Evolutionary conservation across 2,888 invertebrate species (phyloP).

Genomic region (Epirrhoe tristata): DNA sequence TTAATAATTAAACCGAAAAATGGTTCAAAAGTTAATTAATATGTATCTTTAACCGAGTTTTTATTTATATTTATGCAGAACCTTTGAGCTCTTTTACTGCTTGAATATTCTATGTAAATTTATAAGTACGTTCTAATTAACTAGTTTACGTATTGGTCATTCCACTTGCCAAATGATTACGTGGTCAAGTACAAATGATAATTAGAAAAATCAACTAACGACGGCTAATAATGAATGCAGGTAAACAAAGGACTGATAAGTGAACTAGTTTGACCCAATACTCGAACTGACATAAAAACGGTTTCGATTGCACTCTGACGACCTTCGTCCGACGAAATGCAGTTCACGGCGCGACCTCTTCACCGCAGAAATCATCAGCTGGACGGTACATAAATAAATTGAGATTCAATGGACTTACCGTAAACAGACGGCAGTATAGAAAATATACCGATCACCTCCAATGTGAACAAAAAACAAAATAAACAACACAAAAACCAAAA

Average conservation of each 20-base stretch:
- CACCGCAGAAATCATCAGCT: conserved; percentile 72
- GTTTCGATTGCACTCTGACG: conserved; percentile 61
- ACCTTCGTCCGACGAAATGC: conserved; percentile 74
- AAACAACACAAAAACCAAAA: conserved; percentile 79
- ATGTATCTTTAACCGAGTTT: neutral
- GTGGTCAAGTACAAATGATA: conserved; percentile 30
- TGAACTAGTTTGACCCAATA: conserved; percentile 53
- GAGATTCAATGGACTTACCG: conserved; percentile 78
- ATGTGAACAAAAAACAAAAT: conserved; percentile 72
- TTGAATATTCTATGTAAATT: conserved; percentile 9
- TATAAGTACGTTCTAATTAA: neutral
- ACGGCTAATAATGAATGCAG: conserved; percentile 43
- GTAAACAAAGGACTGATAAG: conserved; percentile 52
- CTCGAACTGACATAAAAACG: conserved; percentile 65
- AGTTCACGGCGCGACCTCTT: conserved; percentile 70
- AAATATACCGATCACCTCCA: conserved; percentile 79
- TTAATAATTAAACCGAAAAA: conserved; percentile 23
- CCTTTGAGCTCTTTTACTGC: conserved; percentile 1
- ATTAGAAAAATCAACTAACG: conserved; percentile 43
- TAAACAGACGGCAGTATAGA: conserved; percentile 74
- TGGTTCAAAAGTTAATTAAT: conserved; percentile 7
- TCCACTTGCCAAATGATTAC: conserved; percentile 23
- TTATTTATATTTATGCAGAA: conserved; percentile 8
- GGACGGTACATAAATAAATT: conserved; percentile 71
- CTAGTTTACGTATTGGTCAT: conserved; percentile 13